These are phyloP conservation scores for Ornithorhynchus anatinus DNA, from an alignment of 2,113 vertebrate genomes.

Conservation along the genomic window DNA sequence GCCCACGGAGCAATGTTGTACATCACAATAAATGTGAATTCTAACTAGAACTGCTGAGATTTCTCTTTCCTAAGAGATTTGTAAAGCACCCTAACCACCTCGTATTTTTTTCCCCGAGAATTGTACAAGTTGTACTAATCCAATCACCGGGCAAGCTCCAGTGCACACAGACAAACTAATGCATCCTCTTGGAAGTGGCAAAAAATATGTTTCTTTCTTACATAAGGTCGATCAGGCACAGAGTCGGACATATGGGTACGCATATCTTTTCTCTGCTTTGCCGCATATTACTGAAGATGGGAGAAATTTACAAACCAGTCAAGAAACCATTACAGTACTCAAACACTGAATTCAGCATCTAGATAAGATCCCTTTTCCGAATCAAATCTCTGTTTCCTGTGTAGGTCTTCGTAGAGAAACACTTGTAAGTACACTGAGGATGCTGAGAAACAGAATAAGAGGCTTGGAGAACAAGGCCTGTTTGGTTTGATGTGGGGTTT, in stretches of 20 bases:
- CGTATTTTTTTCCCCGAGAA: conserved; percentile 4
- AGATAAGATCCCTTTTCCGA: neutral
- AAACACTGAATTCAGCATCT: neutral
- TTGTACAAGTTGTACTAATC: conserved; percentile 3
- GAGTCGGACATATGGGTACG: neutral
- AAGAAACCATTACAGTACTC: neutral
- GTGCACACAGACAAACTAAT: neutral
- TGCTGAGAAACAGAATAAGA: no score
- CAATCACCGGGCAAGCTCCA: neutral
- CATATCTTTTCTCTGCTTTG: neutral
- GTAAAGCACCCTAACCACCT: neutral
- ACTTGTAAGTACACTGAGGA: no score
- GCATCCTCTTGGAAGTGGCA: neutral
- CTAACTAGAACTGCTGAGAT: neutral
- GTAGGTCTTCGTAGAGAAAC: no score
- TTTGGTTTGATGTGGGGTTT: no score
- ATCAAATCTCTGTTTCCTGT: no score
- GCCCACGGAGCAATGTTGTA: neutral
- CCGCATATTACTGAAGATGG: neutral
- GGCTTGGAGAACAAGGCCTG: no score
- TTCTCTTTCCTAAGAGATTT: conserved; percentile 9
- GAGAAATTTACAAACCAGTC: neutral
- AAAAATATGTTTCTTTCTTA: neutral
- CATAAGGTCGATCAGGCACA: neutral
- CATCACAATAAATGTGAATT: neutral